phyloP scores from a whole-genome alignment of 2,888 invertebrate genomes.

The Netelia virgata region DNA sequence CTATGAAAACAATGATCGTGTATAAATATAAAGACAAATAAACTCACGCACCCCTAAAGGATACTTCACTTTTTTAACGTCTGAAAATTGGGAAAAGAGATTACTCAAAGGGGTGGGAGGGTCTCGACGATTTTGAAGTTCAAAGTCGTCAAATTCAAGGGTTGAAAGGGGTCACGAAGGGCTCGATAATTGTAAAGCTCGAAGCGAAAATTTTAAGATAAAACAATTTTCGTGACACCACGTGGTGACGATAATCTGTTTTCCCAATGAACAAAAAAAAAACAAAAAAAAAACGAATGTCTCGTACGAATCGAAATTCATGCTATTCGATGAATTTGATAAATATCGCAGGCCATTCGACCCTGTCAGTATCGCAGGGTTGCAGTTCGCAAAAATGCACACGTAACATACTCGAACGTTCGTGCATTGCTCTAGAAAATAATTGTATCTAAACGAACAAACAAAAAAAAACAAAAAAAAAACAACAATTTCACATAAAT shows the following conservation, averaged over 20 bases:
- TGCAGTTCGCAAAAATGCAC: constrained; percentile 20
- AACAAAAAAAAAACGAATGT: background rate
- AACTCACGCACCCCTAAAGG: constrained; percentile 28
- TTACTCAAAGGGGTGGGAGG: background rate
- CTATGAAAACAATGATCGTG: constrained; percentile 25
- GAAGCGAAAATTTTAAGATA: no score
- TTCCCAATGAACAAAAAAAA: constrained; percentile 37
- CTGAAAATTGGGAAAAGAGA: constrained; percentile 42
- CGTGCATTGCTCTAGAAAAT: constrained; percentile 47
- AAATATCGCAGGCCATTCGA: constrained; percentile 43
- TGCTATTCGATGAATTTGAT: constrained; percentile 42
- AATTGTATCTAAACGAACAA: constrained; percentile 34
- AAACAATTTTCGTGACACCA: background rate
- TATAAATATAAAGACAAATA: constrained; percentile 27
- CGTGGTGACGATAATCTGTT: constrained; percentile 9
- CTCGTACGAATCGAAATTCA: constrained; percentile 43
- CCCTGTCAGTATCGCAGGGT: constrained; percentile 16
- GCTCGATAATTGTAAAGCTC: no score
- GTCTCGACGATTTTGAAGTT: background rate
- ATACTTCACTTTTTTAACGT: constrained; percentile 5
- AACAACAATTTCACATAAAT: constrained; percentile 45
- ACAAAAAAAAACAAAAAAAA: constrained; percentile 14
- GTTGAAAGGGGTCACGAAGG: no score
- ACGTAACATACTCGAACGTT: constrained; percentile 14
- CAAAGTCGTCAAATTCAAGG: background rate